Base-by-base conservation (phyloP, 2,113 vertebrate genomes). In the Ariopsis seemanni region DNA sequence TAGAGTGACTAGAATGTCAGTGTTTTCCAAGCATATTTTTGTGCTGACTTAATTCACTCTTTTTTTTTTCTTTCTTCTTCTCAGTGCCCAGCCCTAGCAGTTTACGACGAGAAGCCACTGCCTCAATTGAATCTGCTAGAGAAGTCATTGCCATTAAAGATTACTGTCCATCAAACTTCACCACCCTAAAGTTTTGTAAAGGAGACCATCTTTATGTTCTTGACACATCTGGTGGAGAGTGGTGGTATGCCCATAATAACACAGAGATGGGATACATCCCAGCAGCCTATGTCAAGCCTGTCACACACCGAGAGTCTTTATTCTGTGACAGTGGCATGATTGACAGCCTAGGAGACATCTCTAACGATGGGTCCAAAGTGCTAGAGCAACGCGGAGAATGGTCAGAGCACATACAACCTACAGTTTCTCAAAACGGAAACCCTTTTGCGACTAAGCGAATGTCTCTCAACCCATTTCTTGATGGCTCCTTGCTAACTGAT, bases 221-320 rank as follows among this genome's bases (percentile, higher is more conserved):
- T 90, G 98, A 99, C 92, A 96, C 97, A 0, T 98, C 98, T 0
- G 97, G 97, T 10, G 96, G 96, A 0, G 97, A 99, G 89, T 99
- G 98, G 98, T 99, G 98, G 98, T 99, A 99, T 0, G 98, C 98
- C 0, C 98, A 99, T 94, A 99, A 99, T 92, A 98, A 97, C 91
- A 99, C 96, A 0, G 98, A 99, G 91, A 99, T 99, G 97, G 98
- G 98, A 15, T 99, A 99, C 91, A 99, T 99, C 91, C 98, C 98
- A 0, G 95, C 98, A 5, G 97, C 98, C 7, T 97, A 99, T 0
- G 98, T 99, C 63, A 94, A 98, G 87, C 97, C 98, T 1, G 85
- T 99, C 0, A 95, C 93, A 91, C 94, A 93, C 91, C 94, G 96
- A 52, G 95, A 96, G 91, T 97, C 97, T 0, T 96, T 96, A 0